phyloP scores from a whole-genome alignment of 2,113 vertebrate genomes.

The Circaetus cinerascens region DNA sequence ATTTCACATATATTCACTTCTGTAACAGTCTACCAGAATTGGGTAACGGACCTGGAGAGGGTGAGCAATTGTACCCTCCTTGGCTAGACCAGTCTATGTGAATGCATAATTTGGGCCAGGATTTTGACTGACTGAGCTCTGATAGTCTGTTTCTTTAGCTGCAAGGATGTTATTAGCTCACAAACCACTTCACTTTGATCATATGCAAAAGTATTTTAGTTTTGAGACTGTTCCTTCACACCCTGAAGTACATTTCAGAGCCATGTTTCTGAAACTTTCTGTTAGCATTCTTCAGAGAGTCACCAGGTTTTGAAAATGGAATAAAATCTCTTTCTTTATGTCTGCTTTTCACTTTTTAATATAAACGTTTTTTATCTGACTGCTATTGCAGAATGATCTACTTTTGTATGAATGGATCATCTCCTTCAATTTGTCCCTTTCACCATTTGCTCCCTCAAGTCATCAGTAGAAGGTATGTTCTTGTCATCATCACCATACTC shows the following conservation, averaged over 20 bases:
- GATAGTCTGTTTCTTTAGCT: neutral
- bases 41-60: neutral
- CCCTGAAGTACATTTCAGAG: neutral
- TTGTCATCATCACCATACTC: neutral
- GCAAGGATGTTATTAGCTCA: neutral
- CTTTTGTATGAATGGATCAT: neutral
- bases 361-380: neutral
- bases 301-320: neutral
- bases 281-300: neutral
- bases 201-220: neutral
- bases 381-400: neutral
- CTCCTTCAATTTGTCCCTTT: neutral
- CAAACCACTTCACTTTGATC: neutral
- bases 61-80: neutral
- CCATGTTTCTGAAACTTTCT: neutral
- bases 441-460: neutral
- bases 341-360: neutral
- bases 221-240: neutral
- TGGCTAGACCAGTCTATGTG: neutral
- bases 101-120: neutral
- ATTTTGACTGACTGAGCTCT: neutral
- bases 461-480: rapidly evolving
- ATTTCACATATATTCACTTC: neutral
- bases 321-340: neutral
- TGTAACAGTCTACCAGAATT: neutral